A percentile compares a stretch with the other conserved stretches of the same genome.
Conservation (phyloP, 2,888 invertebrate species). For the Ectemnius cavifrons region DNA sequence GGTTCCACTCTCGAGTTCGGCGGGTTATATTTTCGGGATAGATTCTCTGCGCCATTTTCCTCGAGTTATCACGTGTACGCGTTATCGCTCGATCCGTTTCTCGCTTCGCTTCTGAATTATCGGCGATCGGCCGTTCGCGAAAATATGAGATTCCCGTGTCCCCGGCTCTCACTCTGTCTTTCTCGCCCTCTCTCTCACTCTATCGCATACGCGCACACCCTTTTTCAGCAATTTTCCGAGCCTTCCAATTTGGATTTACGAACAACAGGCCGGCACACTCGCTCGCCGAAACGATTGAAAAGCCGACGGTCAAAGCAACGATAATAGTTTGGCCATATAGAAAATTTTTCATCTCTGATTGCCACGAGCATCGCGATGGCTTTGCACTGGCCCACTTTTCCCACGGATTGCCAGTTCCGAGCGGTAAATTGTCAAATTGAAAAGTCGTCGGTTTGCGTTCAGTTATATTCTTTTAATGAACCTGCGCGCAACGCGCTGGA, state of each 20-base stretch:
- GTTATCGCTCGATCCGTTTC: constrained; percentile 54
- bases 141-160: constrained; percentile 60
- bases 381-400: constrained; percentile 32
- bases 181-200: constrained; percentile 38
- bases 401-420: not conserved
- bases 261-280: constrained; percentile 54
- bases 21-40: constrained; percentile 1
- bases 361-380: constrained; percentile 36
- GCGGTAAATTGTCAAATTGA: constrained; percentile 28
- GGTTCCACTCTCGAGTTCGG: too few species aligned
- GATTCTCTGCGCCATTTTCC: constrained; percentile 50
- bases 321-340: constrained; percentile 59
- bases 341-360: constrained; percentile 58
- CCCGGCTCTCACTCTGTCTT: constrained; percentile 39
- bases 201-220: not conserved
- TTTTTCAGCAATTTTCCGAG: not conserved
- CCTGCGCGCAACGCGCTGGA: constrained; percentile 7
- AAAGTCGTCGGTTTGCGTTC: constrained; percentile 18
- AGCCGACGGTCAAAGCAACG: constrained; percentile 55
- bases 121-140: constrained; percentile 50
- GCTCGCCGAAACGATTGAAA: constrained; percentile 55
- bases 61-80: constrained; percentile 53
- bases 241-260: constrained; percentile 47
- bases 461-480: constrained; percentile 20
- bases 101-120: constrained; percentile 56